Percentiles rank a stretch among this genome's conserved stretches.
phyloP scores from a whole-genome alignment of 2,888 invertebrate genomes.

The Boloria selene region DNA sequence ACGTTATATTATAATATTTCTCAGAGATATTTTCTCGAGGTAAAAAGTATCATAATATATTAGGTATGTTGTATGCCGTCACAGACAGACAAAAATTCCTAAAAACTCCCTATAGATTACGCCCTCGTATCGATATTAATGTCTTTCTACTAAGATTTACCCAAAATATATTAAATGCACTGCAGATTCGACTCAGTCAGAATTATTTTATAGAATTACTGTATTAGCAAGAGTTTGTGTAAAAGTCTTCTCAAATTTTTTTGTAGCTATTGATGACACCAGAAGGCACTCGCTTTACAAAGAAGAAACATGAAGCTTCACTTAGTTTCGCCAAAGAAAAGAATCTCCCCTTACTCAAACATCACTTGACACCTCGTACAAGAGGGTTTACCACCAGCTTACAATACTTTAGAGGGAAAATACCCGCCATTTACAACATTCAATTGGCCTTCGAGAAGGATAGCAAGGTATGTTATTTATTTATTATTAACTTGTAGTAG shows the following conservation, averaged over 20 bases:
- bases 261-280: conserved; percentile 92
- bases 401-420: conserved; percentile 89
- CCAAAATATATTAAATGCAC: no score
- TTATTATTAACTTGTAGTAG: not conserved
- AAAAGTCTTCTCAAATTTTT: not conserved
- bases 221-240: not conserved
- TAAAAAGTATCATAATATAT: no score
- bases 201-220: no score
- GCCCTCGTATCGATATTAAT: no score
- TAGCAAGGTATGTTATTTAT: conserved; percentile 71
- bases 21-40: no score
- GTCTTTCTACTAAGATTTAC: no score
- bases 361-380: conserved; percentile 97
- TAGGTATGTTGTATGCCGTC: no score
- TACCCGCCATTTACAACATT: conserved; percentile 92
- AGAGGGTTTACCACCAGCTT: conserved; percentile 95
- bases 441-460: conserved; percentile 87
- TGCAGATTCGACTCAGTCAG: no score
- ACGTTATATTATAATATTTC: no score
- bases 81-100: no score
- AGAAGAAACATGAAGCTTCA: conserved; percentile 92
- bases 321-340: conserved; percentile 93
- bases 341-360: conserved; percentile 91
- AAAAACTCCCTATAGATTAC: no score
- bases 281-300: conserved; percentile 96